Evolutionary conservation across 2,888 invertebrate species (phyloP).

Genomic region (Diarsia dahlii): DNA sequence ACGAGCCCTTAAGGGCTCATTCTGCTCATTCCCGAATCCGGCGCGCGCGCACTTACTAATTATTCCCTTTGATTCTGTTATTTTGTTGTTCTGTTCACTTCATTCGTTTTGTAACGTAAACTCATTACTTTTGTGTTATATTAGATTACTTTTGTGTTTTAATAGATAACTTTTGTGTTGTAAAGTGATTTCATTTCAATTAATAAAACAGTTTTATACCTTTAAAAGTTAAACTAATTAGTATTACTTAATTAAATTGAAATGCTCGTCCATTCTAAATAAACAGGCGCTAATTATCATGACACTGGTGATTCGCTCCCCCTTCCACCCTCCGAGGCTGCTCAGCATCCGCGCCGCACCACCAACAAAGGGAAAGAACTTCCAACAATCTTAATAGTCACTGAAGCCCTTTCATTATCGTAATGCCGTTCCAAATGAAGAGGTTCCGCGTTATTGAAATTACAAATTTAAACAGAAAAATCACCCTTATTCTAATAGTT

Average conservation of each 20-base stretch:
- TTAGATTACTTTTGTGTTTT: too few species aligned
- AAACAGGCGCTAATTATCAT: conserved; percentile 40
- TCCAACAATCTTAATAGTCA: conserved; percentile 80
- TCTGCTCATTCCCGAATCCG: too few species aligned
- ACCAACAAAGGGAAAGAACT: conserved; percentile 67
- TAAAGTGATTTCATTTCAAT: too few species aligned
- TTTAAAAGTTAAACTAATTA: neutral
- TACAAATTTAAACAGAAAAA: conserved; percentile 65
- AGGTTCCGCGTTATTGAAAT: conserved; percentile 74
- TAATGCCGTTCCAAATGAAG: conserved; percentile 84
- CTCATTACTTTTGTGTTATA: too few species aligned
- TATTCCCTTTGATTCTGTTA: too few species aligned
- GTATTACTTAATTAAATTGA: neutral
- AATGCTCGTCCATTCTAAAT: conserved; percentile 29
- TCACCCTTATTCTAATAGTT: conserved; percentile 56
- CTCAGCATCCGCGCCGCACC: conserved; percentile 58
- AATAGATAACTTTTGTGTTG: too few species aligned
- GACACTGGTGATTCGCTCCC: conserved; percentile 16
- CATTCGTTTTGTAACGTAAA: too few species aligned
- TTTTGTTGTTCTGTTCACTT: too few species aligned
- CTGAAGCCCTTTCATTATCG: conserved; percentile 84
- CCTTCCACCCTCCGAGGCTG: neutral
- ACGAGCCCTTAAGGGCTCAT: too few species aligned
- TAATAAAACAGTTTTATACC: too few species aligned
- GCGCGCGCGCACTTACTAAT: too few species aligned